Conservation (phyloP, 2,113 vertebrate species). For the Ammospiza caudacuta region DNA sequence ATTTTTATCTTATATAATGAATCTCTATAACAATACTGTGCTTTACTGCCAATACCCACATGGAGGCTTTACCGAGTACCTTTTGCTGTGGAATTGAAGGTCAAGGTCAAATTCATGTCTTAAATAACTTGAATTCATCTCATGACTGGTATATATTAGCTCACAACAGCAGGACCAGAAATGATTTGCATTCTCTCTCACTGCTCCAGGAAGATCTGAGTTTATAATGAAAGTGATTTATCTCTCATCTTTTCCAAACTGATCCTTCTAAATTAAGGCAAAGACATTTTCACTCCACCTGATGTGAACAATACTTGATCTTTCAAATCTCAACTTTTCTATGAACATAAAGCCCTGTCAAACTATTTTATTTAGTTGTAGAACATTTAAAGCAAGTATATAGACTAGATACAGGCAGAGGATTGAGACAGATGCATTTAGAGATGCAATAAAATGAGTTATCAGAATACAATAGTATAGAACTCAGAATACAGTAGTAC, state of each 20-base stretch:
- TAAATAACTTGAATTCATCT: conserved; percentile 56
- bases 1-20: neutral
- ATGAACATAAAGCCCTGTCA: neutral
- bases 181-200: conserved; percentile 42
- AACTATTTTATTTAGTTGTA: conserved; percentile 27
- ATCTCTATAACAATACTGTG: neutral
- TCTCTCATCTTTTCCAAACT: conserved; percentile 54
- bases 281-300: conserved; percentile 46
- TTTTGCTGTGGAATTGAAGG: conserved; percentile 33
- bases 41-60: neutral
- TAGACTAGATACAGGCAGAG: neutral
- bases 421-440: neutral
- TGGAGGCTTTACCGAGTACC: neutral
- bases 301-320: conserved; percentile 39
- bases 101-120: conserved; percentile 50
- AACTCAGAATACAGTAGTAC: neutral
- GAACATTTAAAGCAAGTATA: conserved; percentile 17
- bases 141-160: conserved; percentile 45
- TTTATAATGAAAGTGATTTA: conserved; percentile 62
- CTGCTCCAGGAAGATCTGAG: conserved; percentile 19
- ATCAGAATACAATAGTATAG: neutral
- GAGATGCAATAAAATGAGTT: neutral
- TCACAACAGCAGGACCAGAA: conserved; percentile 25
- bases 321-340: conserved; percentile 37
- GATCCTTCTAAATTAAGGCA: conserved; percentile 63